Base-by-base conservation (phyloP, 2,888 invertebrate genomes). In the Hyalella azteca region DNA sequence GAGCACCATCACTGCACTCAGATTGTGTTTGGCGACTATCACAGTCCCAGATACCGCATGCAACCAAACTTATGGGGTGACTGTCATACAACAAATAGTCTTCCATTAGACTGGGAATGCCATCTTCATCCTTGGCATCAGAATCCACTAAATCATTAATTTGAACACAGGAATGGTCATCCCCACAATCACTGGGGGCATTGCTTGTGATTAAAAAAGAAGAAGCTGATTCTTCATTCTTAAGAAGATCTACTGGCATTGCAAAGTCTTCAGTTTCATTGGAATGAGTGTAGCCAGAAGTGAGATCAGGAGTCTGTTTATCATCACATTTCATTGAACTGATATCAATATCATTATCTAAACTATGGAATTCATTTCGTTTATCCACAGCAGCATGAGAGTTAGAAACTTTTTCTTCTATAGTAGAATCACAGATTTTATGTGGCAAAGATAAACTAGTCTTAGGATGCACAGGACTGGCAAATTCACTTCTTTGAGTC, bases 31-130 rank as follows among this genome's bases (percentile, higher is more conserved):
- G 75, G 29, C 45, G 40, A 29, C 75, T 45, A 41, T 45, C 45
- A 39, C 75, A 75, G 45, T 75, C 75, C 75, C 75, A 75, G 36
- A 75, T 45, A 15, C 75, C 75, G 45, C 75, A 75, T 29, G 75
- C 75, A 11, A 75, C 26, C 26, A 75, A 45, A 29, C 75, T 75
- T 22, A 75, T 75, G 29, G 75, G 75, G n/a, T 45, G n/a, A 75
- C 45, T 75, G 45, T 75, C 75, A 45, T 75, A 75, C 9, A 75
- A n/a, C 41, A 75, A 45, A 45, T 75, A 75, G 22, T 75, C 75
- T 45, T 75, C 75, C 13, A 29, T 66, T 7, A 66, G 36, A 36
- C 66, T 66, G 32, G 66, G 36, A 66, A 36, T 66, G 36, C 66
- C 32, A 36, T 36, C 66, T 36, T 36, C 36, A 7, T 66, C 66